phyloP scores from a whole-genome alignment of 2,113 vertebrate genomes.

The Salvator merianae region DNA sequence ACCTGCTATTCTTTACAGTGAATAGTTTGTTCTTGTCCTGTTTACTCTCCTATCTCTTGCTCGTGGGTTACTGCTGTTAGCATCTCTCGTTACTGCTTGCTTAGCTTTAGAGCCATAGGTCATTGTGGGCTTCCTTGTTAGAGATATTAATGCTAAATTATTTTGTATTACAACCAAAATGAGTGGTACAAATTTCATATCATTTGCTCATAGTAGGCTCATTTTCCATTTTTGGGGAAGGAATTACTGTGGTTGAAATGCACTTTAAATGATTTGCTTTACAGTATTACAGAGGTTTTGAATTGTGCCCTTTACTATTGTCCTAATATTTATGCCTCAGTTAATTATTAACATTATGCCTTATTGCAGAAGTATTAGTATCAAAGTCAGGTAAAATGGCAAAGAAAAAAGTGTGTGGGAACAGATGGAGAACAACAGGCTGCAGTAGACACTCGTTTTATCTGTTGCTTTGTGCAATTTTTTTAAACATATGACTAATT shows the following conservation, averaged over 20 bases:
- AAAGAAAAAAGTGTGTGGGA: neutral
- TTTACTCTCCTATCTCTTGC: slow-evolving; percentile 44
- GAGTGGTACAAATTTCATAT: slow-evolving; percentile 4
- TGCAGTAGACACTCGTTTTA: slow-evolving; percentile 5
- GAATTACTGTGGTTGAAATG: neutral
- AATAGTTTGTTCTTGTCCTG: slow-evolving; percentile 53
- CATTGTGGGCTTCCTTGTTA: slow-evolving; percentile 34
- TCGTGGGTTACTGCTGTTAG: slow-evolving; percentile 38
- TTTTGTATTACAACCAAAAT: slow-evolving; percentile 24
- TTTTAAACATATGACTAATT: neutral
- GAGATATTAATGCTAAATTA: slow-evolving; percentile 41
- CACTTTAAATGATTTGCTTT: slow-evolving; percentile 15
- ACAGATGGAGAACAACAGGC: neutral
- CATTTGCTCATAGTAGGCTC: neutral
- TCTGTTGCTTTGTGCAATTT: neutral
- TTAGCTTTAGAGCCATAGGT: slow-evolving; percentile 35
- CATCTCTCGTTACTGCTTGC: slow-evolving; percentile 36
- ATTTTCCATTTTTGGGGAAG: slow-evolving; percentile 8
- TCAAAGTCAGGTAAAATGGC: slow-evolving; percentile 26
- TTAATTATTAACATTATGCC: slow-evolving; percentile 15
- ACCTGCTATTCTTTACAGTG: slow-evolving; percentile 28
- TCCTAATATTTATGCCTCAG: slow-evolving; percentile 3
- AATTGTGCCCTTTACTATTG: neutral
- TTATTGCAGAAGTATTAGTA: slow-evolving; percentile 16
- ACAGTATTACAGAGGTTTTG: neutral